Evolutionary conservation across 2,797 vertebrate species (phyloP).

Genomic region (Chelidonichthys spinosus): DNA sequence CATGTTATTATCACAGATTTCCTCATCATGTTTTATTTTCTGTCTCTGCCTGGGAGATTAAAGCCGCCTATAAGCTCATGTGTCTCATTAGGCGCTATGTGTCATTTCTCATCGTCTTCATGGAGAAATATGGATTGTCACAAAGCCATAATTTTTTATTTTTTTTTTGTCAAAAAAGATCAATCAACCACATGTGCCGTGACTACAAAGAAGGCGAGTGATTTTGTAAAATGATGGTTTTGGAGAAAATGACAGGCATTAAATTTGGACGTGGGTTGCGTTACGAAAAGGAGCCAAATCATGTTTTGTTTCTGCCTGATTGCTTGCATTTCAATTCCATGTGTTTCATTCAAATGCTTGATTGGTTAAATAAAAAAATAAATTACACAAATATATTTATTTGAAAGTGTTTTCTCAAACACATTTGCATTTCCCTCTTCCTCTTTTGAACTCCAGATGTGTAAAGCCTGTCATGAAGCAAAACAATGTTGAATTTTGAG

Average conservation of each 20-base stretch:
- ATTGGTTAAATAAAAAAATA: constrained; percentile 34
- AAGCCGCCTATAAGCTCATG: not conserved
- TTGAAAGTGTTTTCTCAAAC: constrained; percentile 5
- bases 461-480: constrained; percentile 10
- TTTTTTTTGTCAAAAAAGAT: constrained; percentile 9
- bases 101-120: constrained; percentile 34
- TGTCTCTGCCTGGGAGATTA: not conserved
- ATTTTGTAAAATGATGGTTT: constrained; percentile 44
- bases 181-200: constrained; percentile 54
- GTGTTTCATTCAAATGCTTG: constrained; percentile 32
- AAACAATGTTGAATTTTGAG: not conserved
- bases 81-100: constrained; percentile 44
- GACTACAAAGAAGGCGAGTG: constrained; percentile 55
- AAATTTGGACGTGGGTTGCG: constrained; percentile 47
- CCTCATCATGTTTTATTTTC: not conserved
- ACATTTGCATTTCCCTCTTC: constrained; percentile 28
- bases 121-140: constrained; percentile 44
- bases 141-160: constrained; percentile 36
- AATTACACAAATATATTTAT: not conserved
- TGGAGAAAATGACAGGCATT: constrained; percentile 62
- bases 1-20: not conserved
- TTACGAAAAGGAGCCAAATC: constrained; percentile 39
- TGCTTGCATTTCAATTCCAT: constrained; percentile 40
- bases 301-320: constrained; percentile 43
- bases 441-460: constrained; percentile 18